Evolutionary conservation across 2,113 vertebrate species (phyloP).

Genomic region (Neolamprologus tretocephalus): DNA sequence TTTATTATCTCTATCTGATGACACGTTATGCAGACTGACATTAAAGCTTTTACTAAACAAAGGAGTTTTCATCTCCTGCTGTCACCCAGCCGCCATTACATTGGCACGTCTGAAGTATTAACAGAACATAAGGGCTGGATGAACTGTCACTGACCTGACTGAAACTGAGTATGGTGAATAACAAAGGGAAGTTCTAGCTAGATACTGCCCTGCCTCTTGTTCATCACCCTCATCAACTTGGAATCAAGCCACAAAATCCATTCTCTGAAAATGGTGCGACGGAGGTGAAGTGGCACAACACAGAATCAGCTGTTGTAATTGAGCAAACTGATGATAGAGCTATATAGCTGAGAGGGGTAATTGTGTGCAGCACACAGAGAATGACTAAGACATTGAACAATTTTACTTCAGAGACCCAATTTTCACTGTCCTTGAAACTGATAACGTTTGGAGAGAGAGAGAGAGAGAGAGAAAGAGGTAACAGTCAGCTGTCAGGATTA

Average conservation of each 20-base stretch:
- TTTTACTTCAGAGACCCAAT: neutral
- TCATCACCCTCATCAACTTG: neutral
- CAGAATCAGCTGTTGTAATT: neutral
- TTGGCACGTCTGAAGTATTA: neutral
- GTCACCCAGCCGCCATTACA: neutral
- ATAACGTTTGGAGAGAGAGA: neutral
- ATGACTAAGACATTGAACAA: neutral
- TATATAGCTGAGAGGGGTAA: neutral
- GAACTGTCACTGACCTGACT: neutral
- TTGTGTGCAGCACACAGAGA: neutral
- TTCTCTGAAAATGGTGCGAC: neutral
- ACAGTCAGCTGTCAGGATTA: neutral
- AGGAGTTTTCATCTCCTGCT: neutral
- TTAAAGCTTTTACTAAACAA: neutral
- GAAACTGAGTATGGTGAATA: neutral
- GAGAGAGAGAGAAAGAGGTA: neutral
- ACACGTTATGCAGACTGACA: neutral
- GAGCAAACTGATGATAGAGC: neutral
- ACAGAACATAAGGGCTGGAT: neutral
- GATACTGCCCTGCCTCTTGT: neutral
- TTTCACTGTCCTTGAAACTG: neutral
- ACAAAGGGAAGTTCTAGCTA: neutral
- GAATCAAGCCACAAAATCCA: neutral
- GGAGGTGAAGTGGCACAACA: neutral
- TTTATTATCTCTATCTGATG: neutral